phyloP scores from a whole-genome alignment of 2,797 vertebrate genomes.

The Limosa lapponica region DNA sequence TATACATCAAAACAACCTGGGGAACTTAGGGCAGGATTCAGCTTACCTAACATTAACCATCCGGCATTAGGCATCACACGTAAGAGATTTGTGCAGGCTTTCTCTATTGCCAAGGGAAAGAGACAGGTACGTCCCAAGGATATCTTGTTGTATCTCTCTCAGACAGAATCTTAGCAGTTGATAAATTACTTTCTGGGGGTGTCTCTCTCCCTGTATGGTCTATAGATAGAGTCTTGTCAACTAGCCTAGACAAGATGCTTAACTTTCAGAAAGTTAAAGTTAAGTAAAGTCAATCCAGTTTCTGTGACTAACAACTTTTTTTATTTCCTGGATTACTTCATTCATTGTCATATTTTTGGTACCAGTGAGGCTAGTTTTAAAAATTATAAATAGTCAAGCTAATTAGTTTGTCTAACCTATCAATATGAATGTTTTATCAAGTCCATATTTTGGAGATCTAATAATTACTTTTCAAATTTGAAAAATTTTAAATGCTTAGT shows the following conservation, averaged over 20 bases:
- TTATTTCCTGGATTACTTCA: not conserved
- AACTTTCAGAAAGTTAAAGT: not conserved
- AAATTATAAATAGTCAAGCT: not conserved
- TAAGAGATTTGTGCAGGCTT: not conserved
- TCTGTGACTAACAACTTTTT: not conserved
- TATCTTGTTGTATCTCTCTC: not conserved
- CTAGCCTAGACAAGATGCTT: not conserved
- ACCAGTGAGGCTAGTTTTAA: not conserved
- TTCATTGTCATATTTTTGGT: not conserved
- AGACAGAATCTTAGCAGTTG: constrained; percentile 12
- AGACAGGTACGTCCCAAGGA: not conserved
- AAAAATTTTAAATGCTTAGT: not conserved
- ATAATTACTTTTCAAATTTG: not conserved
- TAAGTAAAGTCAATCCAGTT: not conserved
- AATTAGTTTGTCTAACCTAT: not conserved
- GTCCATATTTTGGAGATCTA: not conserved
- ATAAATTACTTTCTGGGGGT: constrained; percentile 2
- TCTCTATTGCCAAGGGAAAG: not conserved
- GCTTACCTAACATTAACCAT: not conserved
- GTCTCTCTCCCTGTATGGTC: not conserved
- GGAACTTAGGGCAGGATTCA: not conserved
- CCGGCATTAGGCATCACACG: not conserved
- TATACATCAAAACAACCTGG: not conserved
- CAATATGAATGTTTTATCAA: not conserved
- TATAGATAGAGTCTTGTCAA: not conserved